phyloP scores from a whole-genome alignment of 2,888 invertebrate genomes.

The Meta bourneti region DNA sequence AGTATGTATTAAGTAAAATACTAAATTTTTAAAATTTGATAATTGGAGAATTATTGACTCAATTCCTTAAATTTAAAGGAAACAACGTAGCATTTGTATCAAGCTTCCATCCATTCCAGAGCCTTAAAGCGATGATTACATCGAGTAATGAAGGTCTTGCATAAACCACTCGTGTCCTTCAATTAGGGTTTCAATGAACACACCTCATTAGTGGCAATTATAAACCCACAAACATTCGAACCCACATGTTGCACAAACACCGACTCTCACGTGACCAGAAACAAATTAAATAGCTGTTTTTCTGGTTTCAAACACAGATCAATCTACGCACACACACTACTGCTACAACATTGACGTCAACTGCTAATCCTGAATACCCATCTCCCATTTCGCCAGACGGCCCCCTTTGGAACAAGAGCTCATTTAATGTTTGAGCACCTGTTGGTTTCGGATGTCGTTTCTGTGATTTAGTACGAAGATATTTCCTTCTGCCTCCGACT shows the following conservation, averaged over 20 bases:
- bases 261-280: not conserved
- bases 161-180: not conserved
- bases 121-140: no score
- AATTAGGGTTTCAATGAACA: not conserved
- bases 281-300: not conserved
- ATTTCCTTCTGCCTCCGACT: not conserved
- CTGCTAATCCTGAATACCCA: conserved; percentile 2
- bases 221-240: not conserved
- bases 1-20: no score
- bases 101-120: no score
- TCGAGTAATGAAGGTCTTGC: no score
- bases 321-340: not conserved
- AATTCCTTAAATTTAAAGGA: no score
- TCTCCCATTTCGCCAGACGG: not conserved
- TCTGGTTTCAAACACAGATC: not conserved
- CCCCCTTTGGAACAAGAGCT: conserved; percentile 17
- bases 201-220: not conserved
- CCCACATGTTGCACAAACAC: not conserved
- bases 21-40: no score
- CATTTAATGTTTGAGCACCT: conserved; percentile 25
- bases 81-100: no score
- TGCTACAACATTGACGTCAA: conserved; percentile 23
- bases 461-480: not conserved
- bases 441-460: not conserved
- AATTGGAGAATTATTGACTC: no score